A percentile compares a stretch with the other conserved stretches of the same genome.
Conservation (phyloP, 1,140 invertebrate species). For the Hyles vespertilio region DNA sequence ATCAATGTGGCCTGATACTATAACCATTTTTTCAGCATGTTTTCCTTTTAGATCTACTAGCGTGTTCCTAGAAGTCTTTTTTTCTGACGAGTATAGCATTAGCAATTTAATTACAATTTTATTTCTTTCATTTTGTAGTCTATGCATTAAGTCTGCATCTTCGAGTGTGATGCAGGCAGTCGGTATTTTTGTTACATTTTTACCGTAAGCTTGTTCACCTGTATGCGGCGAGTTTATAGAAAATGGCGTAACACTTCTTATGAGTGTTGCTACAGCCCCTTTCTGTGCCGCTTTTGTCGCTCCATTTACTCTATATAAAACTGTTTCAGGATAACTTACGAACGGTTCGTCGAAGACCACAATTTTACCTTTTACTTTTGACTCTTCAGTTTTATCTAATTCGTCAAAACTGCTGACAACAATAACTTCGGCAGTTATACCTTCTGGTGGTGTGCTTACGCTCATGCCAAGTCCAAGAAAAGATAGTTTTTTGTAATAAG, state of each 20-base stretch:
- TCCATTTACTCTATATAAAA: conserved; percentile 51
- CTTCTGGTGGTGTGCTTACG: conserved; percentile 79
- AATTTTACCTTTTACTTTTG: conserved; percentile 80
- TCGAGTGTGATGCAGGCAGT: conserved; percentile 88
- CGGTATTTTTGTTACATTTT: conserved; percentile 82
- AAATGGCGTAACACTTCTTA: conserved; percentile 85
- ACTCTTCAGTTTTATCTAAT: conserved; percentile 68
- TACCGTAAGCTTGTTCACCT: conserved; percentile 79
- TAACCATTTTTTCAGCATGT: conserved; percentile 79
- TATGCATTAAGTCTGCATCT: conserved; percentile 84
- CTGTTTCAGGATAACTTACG: conserved; percentile 78
- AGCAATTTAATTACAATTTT: conserved; percentile 67
- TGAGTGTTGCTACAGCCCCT: conserved; percentile 85
- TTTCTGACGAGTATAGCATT: conserved; percentile 64
- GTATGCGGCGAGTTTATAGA: conserved; percentile 84
- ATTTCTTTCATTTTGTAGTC: conserved; percentile 79
- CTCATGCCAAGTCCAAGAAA: conserved; percentile 80
- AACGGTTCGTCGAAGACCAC: conserved; percentile 84
- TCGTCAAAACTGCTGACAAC: conserved; percentile 83
- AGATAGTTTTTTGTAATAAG: conserved; percentile 74
- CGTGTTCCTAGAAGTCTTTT: conserved; percentile 81
- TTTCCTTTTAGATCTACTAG: conserved; percentile 82
- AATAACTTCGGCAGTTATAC: conserved; percentile 82
- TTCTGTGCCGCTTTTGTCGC: conserved; percentile 80
- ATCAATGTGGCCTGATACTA: conserved; percentile 90